A percentile compares a stretch with the other conserved stretches of the same genome.
phyloP scores from a whole-genome alignment of 2,888 invertebrate genomes.

The Tetragonula carbonaria region DNA sequence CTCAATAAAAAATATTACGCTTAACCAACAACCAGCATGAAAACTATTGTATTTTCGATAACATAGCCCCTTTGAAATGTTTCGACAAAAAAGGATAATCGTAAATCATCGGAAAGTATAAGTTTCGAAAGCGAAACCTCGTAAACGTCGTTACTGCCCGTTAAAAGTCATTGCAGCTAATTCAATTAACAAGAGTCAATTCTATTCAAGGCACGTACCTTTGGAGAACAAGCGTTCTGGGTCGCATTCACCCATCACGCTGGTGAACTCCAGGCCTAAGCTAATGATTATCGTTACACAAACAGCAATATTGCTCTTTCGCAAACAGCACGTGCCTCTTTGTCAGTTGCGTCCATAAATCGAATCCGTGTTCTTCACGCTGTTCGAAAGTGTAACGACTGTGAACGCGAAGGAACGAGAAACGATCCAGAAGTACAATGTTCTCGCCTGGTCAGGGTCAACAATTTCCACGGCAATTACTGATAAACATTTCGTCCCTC shows the following conservation, averaged over 20 bases:
- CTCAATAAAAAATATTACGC: too few relatives aligned
- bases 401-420: not conserved
- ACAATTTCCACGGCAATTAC: slow-evolving; percentile 67
- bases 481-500: slow-evolving; percentile 69
- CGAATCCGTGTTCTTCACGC: not conserved
- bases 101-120: not conserved
- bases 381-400: slow-evolving; percentile 1
- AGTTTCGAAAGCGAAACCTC: not conserved
- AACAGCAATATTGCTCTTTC: slow-evolving; percentile 6
- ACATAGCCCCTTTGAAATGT: not conserved
- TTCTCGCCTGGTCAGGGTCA: slow-evolving; percentile 43
- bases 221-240: too few relatives aligned
- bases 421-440: rapidly evolving
- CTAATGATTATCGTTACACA: slow-evolving; percentile 7
- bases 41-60: too few relatives aligned
- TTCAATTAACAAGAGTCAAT: not conserved
- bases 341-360: slow-evolving; percentile 29
- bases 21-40: too few relatives aligned
- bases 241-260: too few relatives aligned
- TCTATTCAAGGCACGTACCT: not conserved
- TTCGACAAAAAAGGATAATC: not conserved
- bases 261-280: too few relatives aligned
- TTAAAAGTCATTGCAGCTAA: not conserved
- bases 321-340: not conserved
- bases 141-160: too few relatives aligned